These are phyloP conservation scores for Drosophila saltans DNA, from an alignment of 1,140 invertebrate genomes.

Conservation along the genomic window DNA sequence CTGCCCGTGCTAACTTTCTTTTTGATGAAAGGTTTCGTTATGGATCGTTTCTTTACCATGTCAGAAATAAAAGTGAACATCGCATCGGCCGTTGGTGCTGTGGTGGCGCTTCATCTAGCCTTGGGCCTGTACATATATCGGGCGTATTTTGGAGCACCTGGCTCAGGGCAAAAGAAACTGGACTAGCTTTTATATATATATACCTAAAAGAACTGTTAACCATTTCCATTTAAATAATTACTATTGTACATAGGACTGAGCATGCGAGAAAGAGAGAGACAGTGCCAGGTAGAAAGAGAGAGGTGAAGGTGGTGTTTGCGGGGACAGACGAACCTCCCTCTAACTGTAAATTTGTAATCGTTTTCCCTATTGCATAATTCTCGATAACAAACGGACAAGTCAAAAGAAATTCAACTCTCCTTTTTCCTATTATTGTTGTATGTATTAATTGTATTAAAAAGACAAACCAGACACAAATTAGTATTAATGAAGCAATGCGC, in stretches of 20 bases:
- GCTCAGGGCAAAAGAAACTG: constrained; percentile 45
- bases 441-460: constrained; percentile 53
- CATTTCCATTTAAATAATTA: constrained; percentile 45
- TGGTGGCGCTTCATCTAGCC: constrained; percentile 89
- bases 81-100: constrained; percentile 88
- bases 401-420: constrained; percentile 29
- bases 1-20: constrained; percentile 87
- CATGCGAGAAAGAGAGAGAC: constrained; percentile 32
- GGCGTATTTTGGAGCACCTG: constrained; percentile 86
- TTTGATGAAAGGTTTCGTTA: constrained; percentile 84
- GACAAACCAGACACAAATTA: constrained; percentile 16
- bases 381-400: constrained; percentile 57
- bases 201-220: constrained; percentile 32
- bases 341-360: constrained; percentile 53
- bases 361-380: constrained; percentile 64
- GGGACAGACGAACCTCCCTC: constrained; percentile 25
- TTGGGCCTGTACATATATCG: constrained; percentile 90
- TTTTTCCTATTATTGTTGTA: constrained; percentile 43
- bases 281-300: constrained; percentile 14
- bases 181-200: constrained; percentile 32
- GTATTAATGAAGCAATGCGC: constrained; percentile 39
- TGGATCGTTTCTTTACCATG: constrained; percentile 85
- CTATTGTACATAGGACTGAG: constrained; percentile 41
- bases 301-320: constrained; percentile 16
- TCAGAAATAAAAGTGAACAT: constrained; percentile 88